phyloP scores from a whole-genome alignment of 2,797 vertebrate genomes.

The Fundulus diaphanus region DNA sequence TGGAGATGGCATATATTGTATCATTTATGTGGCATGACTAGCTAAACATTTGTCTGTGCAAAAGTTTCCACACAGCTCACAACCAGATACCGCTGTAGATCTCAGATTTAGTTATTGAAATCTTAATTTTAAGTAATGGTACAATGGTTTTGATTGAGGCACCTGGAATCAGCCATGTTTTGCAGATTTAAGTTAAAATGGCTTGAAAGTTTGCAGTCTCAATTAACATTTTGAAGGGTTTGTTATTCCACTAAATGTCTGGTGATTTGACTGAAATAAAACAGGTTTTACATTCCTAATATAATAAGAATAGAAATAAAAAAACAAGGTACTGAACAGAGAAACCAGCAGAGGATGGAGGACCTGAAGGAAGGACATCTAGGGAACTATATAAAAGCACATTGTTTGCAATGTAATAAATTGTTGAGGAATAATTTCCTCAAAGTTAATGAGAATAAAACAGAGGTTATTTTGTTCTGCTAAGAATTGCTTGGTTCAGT shows the following conservation, averaged over 20 bases:
- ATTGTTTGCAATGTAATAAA: too few relatives aligned
- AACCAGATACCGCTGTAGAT: background rate
- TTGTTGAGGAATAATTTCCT: too few relatives aligned
- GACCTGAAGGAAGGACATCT: too few relatives aligned
- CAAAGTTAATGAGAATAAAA: too few relatives aligned
- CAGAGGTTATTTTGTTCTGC: too few relatives aligned
- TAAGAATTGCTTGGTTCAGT: too few relatives aligned
- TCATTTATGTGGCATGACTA: background rate
- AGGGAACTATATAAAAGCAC: too few relatives aligned
- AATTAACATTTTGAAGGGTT: background rate
- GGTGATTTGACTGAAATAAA: background rate
- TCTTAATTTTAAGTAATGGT: background rate
- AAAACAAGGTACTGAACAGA: too few relatives aligned
- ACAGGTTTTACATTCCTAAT: too few relatives aligned
- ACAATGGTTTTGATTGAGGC: background rate
- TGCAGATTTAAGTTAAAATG: background rate
- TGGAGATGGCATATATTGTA: background rate
- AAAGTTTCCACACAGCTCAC: background rate
- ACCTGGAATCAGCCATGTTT: background rate
- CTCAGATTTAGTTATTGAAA: background rate
- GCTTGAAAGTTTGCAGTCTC: background rate
- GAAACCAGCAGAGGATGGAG: too few relatives aligned
- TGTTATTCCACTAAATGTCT: background rate
- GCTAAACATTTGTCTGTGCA: background rate
- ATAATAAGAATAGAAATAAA: too few relatives aligned